These are phyloP conservation scores for Sorex maritimensis DNA, from an alignment of 2,797 vertebrate species.

Conservation along the genomic window DNA sequence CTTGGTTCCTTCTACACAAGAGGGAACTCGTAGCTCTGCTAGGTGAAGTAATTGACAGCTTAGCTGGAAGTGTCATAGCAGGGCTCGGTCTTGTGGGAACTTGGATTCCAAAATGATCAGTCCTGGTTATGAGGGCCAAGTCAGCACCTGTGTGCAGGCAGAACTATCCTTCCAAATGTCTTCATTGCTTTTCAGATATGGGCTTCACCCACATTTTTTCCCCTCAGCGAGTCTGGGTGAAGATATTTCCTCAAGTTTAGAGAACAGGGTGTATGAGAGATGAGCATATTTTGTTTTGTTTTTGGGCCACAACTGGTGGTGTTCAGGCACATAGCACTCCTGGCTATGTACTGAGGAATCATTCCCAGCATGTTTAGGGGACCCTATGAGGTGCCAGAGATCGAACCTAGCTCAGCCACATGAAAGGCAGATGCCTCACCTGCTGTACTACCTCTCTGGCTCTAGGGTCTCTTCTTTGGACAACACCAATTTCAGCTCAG, in stretches of 20 bases:
- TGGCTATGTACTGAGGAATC: too few species aligned
- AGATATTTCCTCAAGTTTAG: neutral
- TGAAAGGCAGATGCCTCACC: too few species aligned
- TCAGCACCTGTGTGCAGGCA: neutral
- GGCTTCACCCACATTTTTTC: neutral
- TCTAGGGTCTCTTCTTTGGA: too few species aligned
- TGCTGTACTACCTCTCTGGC: too few species aligned
- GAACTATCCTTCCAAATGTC: neutral
- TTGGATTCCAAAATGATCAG: neutral
- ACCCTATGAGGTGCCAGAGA: too few species aligned
- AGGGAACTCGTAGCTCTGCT: neutral
- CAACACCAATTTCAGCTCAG: too few species aligned
- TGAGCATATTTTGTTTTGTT: fast-evolving
- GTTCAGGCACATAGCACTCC: too few species aligned
- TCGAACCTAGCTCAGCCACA: too few species aligned
- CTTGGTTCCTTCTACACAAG: neutral
- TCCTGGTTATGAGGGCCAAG: neutral
- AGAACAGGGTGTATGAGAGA: neutral
- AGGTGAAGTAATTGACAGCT: neutral
- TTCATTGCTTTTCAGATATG: neutral
- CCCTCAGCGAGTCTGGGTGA: neutral
- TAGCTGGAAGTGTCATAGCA: neutral
- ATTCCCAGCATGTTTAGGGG: too few species aligned
- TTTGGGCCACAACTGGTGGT: too few species aligned
- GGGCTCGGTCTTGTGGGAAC: neutral